Evolutionary conservation across 2,888 invertebrate genomes (phyloP).

Genomic region (Germaria angustata): DNA sequence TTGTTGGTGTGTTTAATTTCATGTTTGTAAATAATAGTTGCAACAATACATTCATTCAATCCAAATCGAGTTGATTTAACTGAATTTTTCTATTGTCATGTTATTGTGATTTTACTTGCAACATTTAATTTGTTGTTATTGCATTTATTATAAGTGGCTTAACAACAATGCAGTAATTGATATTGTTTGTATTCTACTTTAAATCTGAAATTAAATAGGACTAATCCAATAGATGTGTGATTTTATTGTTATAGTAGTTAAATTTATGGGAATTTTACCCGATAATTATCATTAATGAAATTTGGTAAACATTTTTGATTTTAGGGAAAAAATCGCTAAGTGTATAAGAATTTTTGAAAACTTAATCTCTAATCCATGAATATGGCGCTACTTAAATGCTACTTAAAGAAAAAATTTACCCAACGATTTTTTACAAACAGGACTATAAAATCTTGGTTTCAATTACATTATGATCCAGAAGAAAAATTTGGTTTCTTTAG

Average conservation of each 20-base stretch:
- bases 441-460: no score
- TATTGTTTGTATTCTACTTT: conserved; percentile 48
- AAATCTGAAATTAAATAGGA: conserved; percentile 21
- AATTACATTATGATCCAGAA: no score
- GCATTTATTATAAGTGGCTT: conserved; percentile 33
- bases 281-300: no score
- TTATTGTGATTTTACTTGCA: conserved; percentile 14
- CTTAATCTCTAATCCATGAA: no score
- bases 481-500: no score
- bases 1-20: background rate
- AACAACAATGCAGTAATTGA: conserved; percentile 35
- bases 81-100: conserved; percentile 18
- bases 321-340: background rate
- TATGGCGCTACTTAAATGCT: no score
- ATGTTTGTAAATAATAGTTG: background rate
- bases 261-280: background rate
- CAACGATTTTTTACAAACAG: no score
- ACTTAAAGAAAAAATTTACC: no score
- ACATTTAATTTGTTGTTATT: conserved; percentile 31
- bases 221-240: conserved; percentile 55
- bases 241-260: background rate
- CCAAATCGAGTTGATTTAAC: conserved; percentile 25
- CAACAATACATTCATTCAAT: conserved; percentile 13
- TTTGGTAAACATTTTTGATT: background rate
- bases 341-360: no score